Evolutionary conservation across 2,888 invertebrate genomes (phyloP).

Genomic region (Tryphoninae sp.): DNA sequence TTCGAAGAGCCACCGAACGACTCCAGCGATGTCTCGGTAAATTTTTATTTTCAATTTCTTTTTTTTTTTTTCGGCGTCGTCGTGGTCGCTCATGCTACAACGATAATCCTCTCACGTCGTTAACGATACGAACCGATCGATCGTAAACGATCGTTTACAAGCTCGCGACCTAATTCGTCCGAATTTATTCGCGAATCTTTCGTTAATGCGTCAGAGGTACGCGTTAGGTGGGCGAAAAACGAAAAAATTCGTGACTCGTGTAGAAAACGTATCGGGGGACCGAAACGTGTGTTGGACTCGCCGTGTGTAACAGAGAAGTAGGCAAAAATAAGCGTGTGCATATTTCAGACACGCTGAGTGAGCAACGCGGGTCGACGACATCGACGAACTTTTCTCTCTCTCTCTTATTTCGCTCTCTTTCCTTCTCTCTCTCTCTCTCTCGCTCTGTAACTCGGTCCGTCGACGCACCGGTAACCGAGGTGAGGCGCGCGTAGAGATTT

Average conservation of each 20-base stretch:
- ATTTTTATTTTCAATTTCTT: neutral
- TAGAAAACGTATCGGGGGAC: neutral
- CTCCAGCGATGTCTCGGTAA: neutral
- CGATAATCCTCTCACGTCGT: neutral
- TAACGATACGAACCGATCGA: conserved; percentile 38
- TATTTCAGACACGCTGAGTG: conserved; percentile 63
- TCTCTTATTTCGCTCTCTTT: neutral
- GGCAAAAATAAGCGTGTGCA: conserved; percentile 56
- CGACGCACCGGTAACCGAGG: neutral
- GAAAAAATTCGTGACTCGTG: neutral
- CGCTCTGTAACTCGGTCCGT: neutral
- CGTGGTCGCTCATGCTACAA: neutral
- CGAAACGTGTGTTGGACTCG: too few relatives aligned
- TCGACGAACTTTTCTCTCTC: conserved; percentile 34
- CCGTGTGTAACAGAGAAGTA: conserved; percentile 37
- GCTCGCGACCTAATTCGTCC: conserved; percentile 32
- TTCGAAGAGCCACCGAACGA: conserved; percentile 16
- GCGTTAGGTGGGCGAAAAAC: conserved; percentile 6
- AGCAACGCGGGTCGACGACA: conserved; percentile 62
- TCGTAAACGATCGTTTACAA: conserved; percentile 33
- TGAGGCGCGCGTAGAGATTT: neutral
- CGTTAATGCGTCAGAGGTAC: neutral
- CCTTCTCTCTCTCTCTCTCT: conserved; percentile 13
- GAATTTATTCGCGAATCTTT: conserved; percentile 3
- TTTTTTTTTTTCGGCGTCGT: neutral